A percentile compares a stretch with the other conserved stretches of the same genome.
These are phyloP conservation scores for Sebastes ruberrimus DNA, from an alignment of 2,797 vertebrate species.

Conservation along the genomic window DNA sequence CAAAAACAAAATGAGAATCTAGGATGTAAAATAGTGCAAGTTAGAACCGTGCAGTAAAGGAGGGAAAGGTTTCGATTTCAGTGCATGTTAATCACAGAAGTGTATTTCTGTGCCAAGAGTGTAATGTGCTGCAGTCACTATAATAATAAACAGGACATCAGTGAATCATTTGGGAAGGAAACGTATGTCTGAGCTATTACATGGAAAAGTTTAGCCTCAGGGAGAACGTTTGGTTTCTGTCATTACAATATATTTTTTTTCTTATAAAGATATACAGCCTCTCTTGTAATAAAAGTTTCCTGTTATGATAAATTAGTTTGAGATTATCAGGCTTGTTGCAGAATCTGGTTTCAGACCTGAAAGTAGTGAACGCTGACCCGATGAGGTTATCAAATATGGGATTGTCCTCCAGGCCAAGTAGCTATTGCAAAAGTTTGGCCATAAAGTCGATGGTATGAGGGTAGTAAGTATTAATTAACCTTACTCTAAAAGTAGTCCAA, in stretches of 20 bases:
- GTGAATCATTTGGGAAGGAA: neutral
- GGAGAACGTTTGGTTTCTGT: neutral
- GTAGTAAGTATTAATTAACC: no score
- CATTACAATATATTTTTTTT: neutral
- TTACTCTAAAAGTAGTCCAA: no score
- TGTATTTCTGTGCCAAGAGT: neutral
- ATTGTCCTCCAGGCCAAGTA: neutral
- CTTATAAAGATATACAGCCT: neutral
- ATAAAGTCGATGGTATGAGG: neutral
- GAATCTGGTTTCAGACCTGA: neutral
- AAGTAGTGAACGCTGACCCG: neutral
- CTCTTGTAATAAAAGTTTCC: neutral
- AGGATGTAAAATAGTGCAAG: no score
- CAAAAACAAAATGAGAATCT: no score
- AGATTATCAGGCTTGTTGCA: neutral
- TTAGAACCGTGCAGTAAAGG: neutral
- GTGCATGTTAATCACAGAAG: neutral
- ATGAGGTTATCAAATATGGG: neutral
- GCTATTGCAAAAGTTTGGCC: neutral
- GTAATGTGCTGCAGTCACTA: neutral
- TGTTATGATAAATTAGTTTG: neutral
- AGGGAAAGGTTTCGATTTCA: neutral
- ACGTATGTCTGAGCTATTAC: neutral
- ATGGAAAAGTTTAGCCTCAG: neutral
- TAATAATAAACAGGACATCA: neutral